These are phyloP conservation scores for Ammodytes dubius DNA, from an alignment of 2,113 vertebrate species.

Conservation along the genomic window DNA sequence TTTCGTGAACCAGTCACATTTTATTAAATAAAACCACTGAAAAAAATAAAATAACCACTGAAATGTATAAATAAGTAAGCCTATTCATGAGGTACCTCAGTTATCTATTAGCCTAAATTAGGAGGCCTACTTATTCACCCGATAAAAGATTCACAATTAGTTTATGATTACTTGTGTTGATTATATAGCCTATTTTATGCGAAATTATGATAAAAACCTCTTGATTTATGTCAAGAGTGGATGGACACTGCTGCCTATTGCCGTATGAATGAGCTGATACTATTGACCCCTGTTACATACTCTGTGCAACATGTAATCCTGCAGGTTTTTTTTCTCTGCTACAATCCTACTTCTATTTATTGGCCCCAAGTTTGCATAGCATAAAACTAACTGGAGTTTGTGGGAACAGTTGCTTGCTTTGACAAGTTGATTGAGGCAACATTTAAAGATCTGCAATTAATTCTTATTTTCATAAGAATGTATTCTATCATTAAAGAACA, in stretches of 20 bases:
- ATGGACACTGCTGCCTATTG: no score
- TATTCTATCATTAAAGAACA: not conserved
- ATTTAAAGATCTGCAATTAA: not conserved
- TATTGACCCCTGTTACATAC: no score
- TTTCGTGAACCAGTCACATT: constrained; percentile 2
- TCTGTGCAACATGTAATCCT: no score
- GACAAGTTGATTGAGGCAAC: not conserved
- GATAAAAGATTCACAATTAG: not conserved
- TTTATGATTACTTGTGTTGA: not conserved
- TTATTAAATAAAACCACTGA: constrained; percentile 4
- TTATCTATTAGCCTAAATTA: not conserved
- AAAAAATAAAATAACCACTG: constrained; percentile 2
- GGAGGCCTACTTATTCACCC: not conserved
- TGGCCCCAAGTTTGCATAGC: no score
- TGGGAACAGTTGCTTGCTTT: not conserved
- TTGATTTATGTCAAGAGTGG: not conserved
- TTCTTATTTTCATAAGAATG: not conserved
- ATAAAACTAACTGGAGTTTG: not conserved
- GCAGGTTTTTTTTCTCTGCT: no score
- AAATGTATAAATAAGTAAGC: constrained; percentile 25
- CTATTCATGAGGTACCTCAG: constrained; percentile 1
- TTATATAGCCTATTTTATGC: not conserved
- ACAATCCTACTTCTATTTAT: no score
- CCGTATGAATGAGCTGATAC: no score
- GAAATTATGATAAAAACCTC: not conserved